Percentiles rank a stretch among this genome's conserved stretches.
Conservation (phyloP, 2,113 vertebrate species). For the Anarrhichthys ocellatus region DNA sequence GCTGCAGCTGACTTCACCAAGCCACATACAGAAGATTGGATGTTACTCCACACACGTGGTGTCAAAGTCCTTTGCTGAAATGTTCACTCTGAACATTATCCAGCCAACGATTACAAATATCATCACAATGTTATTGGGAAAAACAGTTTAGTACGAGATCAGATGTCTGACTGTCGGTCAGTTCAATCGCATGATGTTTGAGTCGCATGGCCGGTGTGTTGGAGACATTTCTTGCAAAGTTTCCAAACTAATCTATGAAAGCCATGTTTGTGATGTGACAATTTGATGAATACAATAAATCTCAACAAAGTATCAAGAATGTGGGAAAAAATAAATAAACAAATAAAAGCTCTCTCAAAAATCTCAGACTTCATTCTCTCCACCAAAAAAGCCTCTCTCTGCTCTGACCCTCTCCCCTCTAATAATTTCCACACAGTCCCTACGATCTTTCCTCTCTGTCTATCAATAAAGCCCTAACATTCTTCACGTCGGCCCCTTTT, state of each 20-base stretch:
- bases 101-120: neutral
- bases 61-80: neutral
- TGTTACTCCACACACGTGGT: neutral
- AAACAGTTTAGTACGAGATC: neutral
- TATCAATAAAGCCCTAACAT: neutral
- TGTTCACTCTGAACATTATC: neutral
- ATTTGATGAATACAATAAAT: neutral
- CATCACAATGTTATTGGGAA: no score
- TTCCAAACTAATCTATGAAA: neutral
- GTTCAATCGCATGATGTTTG: neutral
- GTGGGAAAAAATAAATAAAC: no score
- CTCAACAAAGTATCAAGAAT: neutral
- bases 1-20: neutral
- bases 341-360: neutral
- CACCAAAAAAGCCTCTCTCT: neutral
- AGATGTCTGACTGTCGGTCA: neutral
- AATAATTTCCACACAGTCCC: neutral
- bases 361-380: no score
- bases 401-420: neutral
- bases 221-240: neutral
- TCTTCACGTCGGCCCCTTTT: conserved; percentile 11
- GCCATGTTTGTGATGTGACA: neutral
- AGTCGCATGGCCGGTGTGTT: neutral
- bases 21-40: neutral
- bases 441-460: neutral